Base-by-base conservation (phyloP, 2,113 vertebrate species). In the Cebidichthys violaceus region DNA sequence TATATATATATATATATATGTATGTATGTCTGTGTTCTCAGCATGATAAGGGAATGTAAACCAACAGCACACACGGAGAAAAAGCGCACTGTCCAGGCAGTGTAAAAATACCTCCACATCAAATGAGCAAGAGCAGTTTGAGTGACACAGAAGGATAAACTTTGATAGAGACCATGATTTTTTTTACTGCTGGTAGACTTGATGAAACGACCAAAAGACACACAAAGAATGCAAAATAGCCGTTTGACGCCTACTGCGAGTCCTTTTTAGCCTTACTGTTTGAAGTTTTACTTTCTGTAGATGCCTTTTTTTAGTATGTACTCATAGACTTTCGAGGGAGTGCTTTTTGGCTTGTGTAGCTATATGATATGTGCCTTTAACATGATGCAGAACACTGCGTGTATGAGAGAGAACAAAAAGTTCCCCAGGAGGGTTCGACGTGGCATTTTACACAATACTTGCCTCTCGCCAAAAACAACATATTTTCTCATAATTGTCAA, bases 1-100 rank as follows among this genome's bases (percentile, higher is more conserved):
- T 3, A 8, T 54, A 9, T 54, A 5, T 55, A 24, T 55, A 0
- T 54, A 55, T 29, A 10, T 20, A 61, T 35, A 5, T 15, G 86
- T 88, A 87, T 89, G 72, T 75, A 70, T 65, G 65, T 81, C 69
- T 81, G 55, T 64, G 52, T 75, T 69, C 57, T 62, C 66, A n/a
- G 61, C 74, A 81, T 67, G 84, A 90, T 89, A 90, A 90, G 81
- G 29, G 83, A 90, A 86, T 73, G 83, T 87, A 85, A 89, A 87
- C 77, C 76, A 70, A 14, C 50, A 75, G 79, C 82, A 64, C 85
- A 82, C 80, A 75, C 43, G 9, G 57, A 77, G 54, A 29, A 47
- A 6, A 70, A 74, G 75, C 7, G 39, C 55, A 2, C 29, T 14
- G 11, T 79, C 68, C 57, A 20, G 60, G 47, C 8, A 9, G 77